Conservation (phyloP, 2,888 invertebrate species). For the Microdon myrmicae region DNA sequence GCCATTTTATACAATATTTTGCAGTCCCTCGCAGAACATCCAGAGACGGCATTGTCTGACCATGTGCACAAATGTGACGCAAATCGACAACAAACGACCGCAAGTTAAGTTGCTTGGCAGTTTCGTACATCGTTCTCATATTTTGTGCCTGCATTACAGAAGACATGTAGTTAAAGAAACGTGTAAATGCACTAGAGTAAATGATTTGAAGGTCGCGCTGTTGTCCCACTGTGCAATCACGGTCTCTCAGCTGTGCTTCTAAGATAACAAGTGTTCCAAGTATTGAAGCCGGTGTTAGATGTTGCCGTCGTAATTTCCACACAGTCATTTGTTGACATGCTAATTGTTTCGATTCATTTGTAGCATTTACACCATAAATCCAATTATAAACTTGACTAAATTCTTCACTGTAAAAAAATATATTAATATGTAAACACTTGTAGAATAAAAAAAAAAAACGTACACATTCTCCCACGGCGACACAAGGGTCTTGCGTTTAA, state of each 20-base stretch:
- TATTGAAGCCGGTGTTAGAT: constrained; percentile 63
- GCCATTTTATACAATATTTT: constrained; percentile 61
- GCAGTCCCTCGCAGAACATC: constrained; percentile 59
- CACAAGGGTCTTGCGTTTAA: constrained; percentile 60
- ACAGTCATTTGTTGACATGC: constrained; percentile 59
- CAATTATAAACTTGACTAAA: constrained; percentile 60
- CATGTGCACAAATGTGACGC: constrained; percentile 65
- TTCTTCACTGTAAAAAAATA: constrained; percentile 56
- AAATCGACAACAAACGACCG: constrained; percentile 65
- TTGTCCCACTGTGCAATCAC: constrained; percentile 1
- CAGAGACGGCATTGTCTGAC: constrained; percentile 61
- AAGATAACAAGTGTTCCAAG: constrained; percentile 62
- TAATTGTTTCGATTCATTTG: constrained; percentile 39
- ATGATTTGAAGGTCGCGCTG: constrained; percentile 55
- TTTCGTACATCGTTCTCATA: constrained; percentile 64
- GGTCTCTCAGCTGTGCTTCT: constrained; percentile 61
- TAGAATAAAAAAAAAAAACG: constrained; percentile 32
- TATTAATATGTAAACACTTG: background rate
- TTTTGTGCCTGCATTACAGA: constrained; percentile 62
- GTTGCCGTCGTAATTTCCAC: constrained; percentile 63
- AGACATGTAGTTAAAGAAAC: constrained; percentile 66
- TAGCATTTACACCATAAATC: constrained; percentile 56
- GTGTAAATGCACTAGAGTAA: constrained; percentile 63
- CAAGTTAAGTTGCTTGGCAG: constrained; percentile 62
- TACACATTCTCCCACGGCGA: constrained; percentile 64